A percentile compares a stretch with the other conserved stretches of the same genome.
phyloP scores from a whole-genome alignment of 2,797 vertebrate genomes.

The Girardinus metallicus region DNA sequence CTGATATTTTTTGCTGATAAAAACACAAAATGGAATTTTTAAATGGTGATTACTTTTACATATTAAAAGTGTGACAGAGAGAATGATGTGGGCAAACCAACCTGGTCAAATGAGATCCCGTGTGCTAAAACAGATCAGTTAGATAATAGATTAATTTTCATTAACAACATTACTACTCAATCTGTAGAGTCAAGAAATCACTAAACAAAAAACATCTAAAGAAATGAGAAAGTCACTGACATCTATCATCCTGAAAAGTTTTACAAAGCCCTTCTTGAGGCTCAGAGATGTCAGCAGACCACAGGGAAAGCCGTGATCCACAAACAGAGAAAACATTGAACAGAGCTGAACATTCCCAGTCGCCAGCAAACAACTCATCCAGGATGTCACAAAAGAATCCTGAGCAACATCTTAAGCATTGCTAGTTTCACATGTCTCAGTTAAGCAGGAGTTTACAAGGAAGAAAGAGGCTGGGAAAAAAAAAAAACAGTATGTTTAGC shows the following conservation, averaged over 20 bases:
- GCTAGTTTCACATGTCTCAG: not conserved
- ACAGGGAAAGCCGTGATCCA: not conserved
- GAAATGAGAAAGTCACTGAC: not conserved
- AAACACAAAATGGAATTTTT: not conserved
- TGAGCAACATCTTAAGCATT: not conserved
- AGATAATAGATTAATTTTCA: not conserved
- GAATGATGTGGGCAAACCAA: not conserved
- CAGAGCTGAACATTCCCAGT: not conserved
- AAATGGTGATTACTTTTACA: not conserved
- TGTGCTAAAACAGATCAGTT: not conserved
- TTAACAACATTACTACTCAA: not conserved
- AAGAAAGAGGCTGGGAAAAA: not conserved
- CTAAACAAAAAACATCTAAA: not conserved
- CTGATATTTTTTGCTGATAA: not conserved
- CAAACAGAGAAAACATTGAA: not conserved
- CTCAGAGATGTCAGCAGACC: not conserved
- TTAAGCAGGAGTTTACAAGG: not conserved
- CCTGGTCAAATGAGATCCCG: not conserved
- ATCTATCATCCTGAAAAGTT: not conserved
- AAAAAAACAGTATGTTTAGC: not conserved
- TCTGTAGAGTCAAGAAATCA: not conserved
- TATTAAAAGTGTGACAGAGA: not conserved
- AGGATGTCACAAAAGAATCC: not conserved
- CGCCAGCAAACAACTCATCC: not conserved
- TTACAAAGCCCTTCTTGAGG: not conserved